Evolutionary conservation across 2,888 invertebrate genomes (phyloP).

Genomic region (Athalia circularis): DNA sequence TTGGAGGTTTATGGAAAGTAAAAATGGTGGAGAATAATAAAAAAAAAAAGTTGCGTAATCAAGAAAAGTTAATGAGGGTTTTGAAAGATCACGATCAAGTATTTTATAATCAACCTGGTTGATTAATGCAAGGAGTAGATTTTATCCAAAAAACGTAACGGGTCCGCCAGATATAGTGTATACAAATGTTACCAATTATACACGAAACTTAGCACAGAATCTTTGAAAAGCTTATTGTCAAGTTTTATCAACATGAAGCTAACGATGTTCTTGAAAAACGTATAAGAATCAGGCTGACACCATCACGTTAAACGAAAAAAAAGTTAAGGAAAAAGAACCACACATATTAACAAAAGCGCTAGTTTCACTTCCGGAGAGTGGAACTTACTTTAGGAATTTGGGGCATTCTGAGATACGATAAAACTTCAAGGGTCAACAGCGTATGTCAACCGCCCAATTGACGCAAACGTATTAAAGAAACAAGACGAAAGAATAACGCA

Average conservation of each 20-base stretch:
- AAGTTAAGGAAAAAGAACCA: background rate
- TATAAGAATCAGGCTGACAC: background rate
- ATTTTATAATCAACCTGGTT: slow-evolving; percentile 27
- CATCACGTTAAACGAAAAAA: background rate
- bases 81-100: slow-evolving; percentile 17
- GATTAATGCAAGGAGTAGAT: slow-evolving; percentile 29
- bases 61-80: background rate
- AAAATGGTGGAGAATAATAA: too few species aligned
- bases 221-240: slow-evolving; percentile 31
- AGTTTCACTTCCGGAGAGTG: background rate
- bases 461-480: too few species aligned
- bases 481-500: too few species aligned
- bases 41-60: background rate
- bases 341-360: background rate
- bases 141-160: slow-evolving; percentile 16
- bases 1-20: too few species aligned
- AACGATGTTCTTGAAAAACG: background rate
- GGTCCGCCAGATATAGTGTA: slow-evolving; percentile 7
- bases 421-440: too few species aligned
- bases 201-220: slow-evolving; percentile 19
- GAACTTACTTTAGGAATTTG: too few species aligned
- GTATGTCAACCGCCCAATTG: too few species aligned
- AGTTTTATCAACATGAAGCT: background rate
- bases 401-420: too few species aligned
- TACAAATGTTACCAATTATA: slow-evolving; percentile 25